These are phyloP conservation scores for Nomada hirtipes DNA, from an alignment of 2,888 invertebrate species.

Conservation along the genomic window DNA sequence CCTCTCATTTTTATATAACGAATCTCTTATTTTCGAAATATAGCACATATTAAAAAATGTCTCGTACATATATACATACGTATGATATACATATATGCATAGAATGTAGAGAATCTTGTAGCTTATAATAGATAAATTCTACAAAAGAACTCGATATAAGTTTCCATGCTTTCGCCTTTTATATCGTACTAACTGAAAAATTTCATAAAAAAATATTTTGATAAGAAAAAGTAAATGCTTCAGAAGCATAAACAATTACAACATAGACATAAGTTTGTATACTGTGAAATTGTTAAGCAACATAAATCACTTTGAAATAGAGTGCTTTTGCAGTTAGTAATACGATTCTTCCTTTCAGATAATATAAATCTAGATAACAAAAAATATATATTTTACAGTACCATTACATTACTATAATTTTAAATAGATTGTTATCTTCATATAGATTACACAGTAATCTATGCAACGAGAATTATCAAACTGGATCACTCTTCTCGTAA, in stretches of 20 bases:
- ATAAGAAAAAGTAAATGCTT: slow-evolving; percentile 43
- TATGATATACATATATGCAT: slow-evolving; percentile 68
- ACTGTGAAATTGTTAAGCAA: slow-evolving; percentile 63
- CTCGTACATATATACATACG: slow-evolving; percentile 31
- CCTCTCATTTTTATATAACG: slow-evolving; percentile 19
- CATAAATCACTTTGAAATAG: slow-evolving; percentile 60
- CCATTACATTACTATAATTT: slow-evolving; percentile 76
- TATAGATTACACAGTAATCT: slow-evolving; percentile 63
- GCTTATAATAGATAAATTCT: slow-evolving; percentile 73
- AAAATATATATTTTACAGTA: slow-evolving; percentile 83
- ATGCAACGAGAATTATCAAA: slow-evolving; percentile 59
- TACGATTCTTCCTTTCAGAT: slow-evolving; percentile 56
- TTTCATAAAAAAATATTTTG: slow-evolving; percentile 13
- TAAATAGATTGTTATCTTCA: slow-evolving; percentile 77
- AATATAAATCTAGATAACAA: slow-evolving; percentile 80
- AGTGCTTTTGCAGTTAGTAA: slow-evolving; percentile 64
- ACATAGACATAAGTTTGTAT: slow-evolving; percentile 66
- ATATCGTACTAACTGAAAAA: slow-evolving; percentile 19
- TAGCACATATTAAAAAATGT: slow-evolving; percentile 43
- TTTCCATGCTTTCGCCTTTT: slow-evolving; percentile 30
- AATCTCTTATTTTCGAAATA: slow-evolving; percentile 51
- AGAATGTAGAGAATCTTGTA: slow-evolving; percentile 75
- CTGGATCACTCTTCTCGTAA: slow-evolving; percentile 81
- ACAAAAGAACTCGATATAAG: slow-evolving; percentile 68
- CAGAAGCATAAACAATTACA: slow-evolving; percentile 47